These are phyloP conservation scores for Drosophila kepulauana DNA, from an alignment of 1,140 invertebrate species.

Conservation along the genomic window DNA sequence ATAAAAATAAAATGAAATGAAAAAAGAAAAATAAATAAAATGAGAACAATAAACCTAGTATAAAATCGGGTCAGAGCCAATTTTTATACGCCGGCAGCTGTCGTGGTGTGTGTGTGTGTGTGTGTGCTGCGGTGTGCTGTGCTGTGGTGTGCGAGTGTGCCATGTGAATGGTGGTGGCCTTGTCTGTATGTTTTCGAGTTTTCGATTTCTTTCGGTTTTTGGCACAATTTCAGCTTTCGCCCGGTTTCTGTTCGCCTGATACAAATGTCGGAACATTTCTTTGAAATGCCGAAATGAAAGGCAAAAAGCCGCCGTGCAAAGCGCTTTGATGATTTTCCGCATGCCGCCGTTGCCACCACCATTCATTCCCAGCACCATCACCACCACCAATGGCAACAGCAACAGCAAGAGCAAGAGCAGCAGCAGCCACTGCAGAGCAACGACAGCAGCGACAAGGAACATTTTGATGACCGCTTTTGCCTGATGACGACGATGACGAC, in stretches of 20 bases:
- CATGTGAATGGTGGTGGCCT: constrained; percentile 25
- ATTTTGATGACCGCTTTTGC: constrained; percentile 62
- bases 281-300: constrained; percentile 79
- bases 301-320: constrained; percentile 74
- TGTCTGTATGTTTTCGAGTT: constrained; percentile 55
- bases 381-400: constrained; percentile 21
- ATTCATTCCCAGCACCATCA: constrained; percentile 42
- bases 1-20: background rate
- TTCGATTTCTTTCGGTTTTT: constrained; percentile 75
- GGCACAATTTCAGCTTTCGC: constrained; percentile 70
- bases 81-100: constrained; percentile 63
- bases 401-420: constrained; percentile 9
- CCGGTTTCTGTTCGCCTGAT: constrained; percentile 74
- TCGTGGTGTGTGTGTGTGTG: constrained; percentile 45
- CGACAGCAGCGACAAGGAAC: constrained; percentile 53
- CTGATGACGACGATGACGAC: constrained; percentile 73
- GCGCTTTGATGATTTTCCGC: constrained; percentile 81
- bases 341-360: constrained; percentile 61
- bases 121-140: constrained; percentile 1
- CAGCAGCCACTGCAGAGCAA: constrained; percentile 18
- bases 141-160: constrained; percentile 32
- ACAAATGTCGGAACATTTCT: constrained; percentile 79
- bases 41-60: constrained; percentile 59
- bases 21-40: constrained; percentile 32
- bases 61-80: constrained; percentile 80